Evolutionary conservation across 1,140 invertebrate genomes (phyloP).

Genomic region (Drosophila gunungcola): DNA sequence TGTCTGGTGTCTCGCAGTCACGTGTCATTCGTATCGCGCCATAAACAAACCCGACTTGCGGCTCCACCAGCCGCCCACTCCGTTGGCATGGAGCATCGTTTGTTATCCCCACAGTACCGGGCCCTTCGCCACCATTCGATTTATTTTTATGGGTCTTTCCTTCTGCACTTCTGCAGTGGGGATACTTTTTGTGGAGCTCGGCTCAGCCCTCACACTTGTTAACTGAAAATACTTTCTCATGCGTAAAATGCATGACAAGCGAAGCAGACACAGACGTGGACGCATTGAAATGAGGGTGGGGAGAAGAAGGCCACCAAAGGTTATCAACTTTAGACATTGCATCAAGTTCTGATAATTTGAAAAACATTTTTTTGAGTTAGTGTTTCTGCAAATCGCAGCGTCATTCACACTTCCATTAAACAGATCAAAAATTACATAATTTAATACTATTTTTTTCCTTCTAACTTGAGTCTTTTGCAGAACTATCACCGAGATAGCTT

Average conservation of each 20-base stretch:
- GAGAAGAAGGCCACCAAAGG: slow-evolving; percentile 6
- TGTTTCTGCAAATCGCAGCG: too few species aligned
- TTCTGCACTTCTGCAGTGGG: slow-evolving; percentile 55
- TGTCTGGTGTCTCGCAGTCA: slow-evolving; percentile 64
- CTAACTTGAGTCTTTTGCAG: too few species aligned
- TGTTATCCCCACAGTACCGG: slow-evolving; percentile 46
- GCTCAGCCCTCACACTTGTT: slow-evolving; percentile 59
- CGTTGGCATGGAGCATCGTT: slow-evolving; percentile 70
- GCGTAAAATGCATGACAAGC: slow-evolving; percentile 79
- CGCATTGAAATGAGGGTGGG: slow-evolving; percentile 37
- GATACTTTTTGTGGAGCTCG: slow-evolving; percentile 21
- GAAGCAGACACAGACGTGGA: slow-evolving; percentile 65
- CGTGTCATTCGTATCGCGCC: slow-evolving; percentile 78
- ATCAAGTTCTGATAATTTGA: not conserved
- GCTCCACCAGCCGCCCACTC: not conserved
- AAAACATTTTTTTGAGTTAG: not conserved
- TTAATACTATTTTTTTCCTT: too few species aligned
- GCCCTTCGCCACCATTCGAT: slow-evolving; percentile 68
- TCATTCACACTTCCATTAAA: too few species aligned
- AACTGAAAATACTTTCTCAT: slow-evolving; percentile 82
- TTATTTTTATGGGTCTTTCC: slow-evolving; percentile 75
- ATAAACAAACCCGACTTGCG: slow-evolving; percentile 67
- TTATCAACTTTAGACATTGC: slow-evolving; percentile 34
- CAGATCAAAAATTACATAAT: too few species aligned
- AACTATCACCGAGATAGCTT: too few species aligned